Evolutionary conservation across 2,113 vertebrate species (phyloP).

Genomic region (Coryphaenoides rupestris): DNA sequence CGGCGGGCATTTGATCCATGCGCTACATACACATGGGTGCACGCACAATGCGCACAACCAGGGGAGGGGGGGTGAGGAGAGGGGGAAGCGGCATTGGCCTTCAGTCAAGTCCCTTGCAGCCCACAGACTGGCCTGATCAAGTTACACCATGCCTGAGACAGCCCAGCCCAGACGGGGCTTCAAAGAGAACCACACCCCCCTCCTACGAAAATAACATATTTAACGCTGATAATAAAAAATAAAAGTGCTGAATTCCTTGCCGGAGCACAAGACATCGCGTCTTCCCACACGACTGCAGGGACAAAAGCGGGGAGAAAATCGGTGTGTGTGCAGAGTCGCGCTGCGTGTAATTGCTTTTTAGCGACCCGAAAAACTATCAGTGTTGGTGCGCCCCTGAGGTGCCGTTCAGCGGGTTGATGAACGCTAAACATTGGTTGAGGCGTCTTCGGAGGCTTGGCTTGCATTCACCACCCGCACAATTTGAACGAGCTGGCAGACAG

Average conservation of each 20-base stretch:
- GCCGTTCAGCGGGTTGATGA: slow-evolving; percentile 33
- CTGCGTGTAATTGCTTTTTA: slow-evolving; percentile 13
- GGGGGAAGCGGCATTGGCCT: slow-evolving; percentile 76
- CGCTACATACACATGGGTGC: slow-evolving; percentile 11
- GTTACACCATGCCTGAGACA: slow-evolving; percentile 80
- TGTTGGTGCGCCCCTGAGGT: not conserved
- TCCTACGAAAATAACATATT: slow-evolving; percentile 18
- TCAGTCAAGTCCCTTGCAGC: slow-evolving; percentile 91
- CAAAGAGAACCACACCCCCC: slow-evolving; percentile 52
- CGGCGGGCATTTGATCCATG: not conserved
- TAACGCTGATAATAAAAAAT: not conserved
- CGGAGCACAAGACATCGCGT: no score
- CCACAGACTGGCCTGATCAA: slow-evolving; percentile 80
- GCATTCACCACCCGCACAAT: slow-evolving; percentile 38
- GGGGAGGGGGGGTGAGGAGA: slow-evolving; percentile 66
- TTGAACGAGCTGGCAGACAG: slow-evolving; percentile 42
- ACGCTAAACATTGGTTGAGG: slow-evolving; percentile 43
- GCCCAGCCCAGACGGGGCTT: slow-evolving; percentile 69
- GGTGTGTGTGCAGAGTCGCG: slow-evolving; percentile 9
- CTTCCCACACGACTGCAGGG: no score
- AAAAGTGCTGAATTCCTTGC: no score
- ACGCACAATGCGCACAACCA: slow-evolving; percentile 30
- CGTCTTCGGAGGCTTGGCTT: slow-evolving; percentile 32
- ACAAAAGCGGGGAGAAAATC: not conserved
- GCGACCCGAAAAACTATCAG: slow-evolving; percentile 16